A percentile compares a stretch with the other conserved stretches of the same genome.
Conservation (phyloP, 2,797 vertebrate species). For the Austrolebias charrua region DNA sequence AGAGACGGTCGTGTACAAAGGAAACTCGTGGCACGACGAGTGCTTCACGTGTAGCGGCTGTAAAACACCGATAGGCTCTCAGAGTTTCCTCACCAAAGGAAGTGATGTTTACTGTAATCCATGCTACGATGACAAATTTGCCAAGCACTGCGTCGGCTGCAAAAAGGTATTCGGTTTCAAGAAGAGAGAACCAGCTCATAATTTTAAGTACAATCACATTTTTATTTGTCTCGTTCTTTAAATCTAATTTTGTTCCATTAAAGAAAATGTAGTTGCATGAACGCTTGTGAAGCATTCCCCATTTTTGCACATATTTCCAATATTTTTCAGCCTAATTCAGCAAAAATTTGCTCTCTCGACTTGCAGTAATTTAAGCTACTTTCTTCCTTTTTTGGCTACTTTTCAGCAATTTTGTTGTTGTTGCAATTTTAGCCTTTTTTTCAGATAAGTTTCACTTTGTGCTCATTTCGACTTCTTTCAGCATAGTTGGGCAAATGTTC, state of each 20-base stretch:
- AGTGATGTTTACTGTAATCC: conserved; percentile 89
- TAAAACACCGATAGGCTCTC: conserved; percentile 88
- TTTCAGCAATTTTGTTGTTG: too few relatives aligned
- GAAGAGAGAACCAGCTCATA: too few relatives aligned
- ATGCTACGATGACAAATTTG: conserved; percentile 94
- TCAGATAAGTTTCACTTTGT: too few relatives aligned
- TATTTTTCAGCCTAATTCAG: too few relatives aligned
- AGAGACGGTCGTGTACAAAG: conserved; percentile 95
- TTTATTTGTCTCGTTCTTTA: neutral
- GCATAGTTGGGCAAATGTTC: too few relatives aligned
- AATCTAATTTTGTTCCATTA: neutral
- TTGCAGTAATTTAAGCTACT: too few relatives aligned
- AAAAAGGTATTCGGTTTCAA: conserved; percentile 82
- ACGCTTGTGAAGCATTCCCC: too few relatives aligned
- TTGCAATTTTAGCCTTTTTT: too few relatives aligned
- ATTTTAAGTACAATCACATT: neutral
- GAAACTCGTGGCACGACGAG: conserved; percentile 92
- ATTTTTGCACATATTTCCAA: too few relatives aligned
- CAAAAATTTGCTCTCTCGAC: too few relatives aligned
- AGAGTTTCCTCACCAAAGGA: conserved; percentile 93
- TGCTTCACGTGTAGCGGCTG: conserved; percentile 94
- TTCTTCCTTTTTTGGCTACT: too few relatives aligned
- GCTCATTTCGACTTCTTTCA: too few relatives aligned
- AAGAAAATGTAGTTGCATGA: neutral
- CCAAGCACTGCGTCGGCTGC: conserved; percentile 91